phyloP scores from a whole-genome alignment of 2,113 vertebrate species.

The Alouatta palliata region DNA sequence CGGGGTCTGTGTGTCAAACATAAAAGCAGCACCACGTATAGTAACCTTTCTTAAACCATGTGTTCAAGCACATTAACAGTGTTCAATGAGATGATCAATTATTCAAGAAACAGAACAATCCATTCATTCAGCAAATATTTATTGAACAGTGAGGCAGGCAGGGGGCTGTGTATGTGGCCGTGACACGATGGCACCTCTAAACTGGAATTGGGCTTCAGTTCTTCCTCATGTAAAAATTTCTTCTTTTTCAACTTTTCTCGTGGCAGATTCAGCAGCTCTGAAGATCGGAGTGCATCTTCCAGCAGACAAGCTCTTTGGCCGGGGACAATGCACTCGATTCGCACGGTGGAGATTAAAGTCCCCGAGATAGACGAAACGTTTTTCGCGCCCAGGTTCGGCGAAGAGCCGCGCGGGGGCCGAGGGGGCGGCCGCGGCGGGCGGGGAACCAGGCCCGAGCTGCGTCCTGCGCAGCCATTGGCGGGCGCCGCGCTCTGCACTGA shows the following conservation, averaged over 20 bases:
- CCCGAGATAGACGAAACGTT: conserved; percentile 85
- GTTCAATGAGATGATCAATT: conserved; percentile 49
- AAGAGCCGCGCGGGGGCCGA: conserved; percentile 66
- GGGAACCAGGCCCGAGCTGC: conserved; percentile 4
- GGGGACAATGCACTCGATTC: conserved; percentile 83
- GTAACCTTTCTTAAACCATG: conserved; percentile 12
- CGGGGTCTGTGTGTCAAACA: conserved; percentile 1
- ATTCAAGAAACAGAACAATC: conserved; percentile 56
- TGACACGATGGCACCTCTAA: not conserved
- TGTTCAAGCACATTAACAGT: conserved; percentile 32
- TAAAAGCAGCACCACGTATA: not conserved
- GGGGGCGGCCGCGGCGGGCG: conserved; percentile 13
- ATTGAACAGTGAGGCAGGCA: not conserved
- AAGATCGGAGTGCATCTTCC: conserved; percentile 2
- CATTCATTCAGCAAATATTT: conserved; percentile 42
- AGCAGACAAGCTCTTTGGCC: not conserved
- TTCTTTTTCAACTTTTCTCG: not conserved
- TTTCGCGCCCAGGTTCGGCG: conserved; percentile 61
- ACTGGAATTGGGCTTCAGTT: not conserved
- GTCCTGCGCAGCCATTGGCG: conserved; percentile 82
- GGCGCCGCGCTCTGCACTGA: conserved; percentile 84
- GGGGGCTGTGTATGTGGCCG: not conserved
- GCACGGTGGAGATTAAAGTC: conserved; percentile 85
- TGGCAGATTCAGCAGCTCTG: not conserved
- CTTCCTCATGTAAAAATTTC: not conserved